Conservation (phyloP, 2,888 invertebrate genomes). For the Rhopalosiphum nymphaeae region DNA sequence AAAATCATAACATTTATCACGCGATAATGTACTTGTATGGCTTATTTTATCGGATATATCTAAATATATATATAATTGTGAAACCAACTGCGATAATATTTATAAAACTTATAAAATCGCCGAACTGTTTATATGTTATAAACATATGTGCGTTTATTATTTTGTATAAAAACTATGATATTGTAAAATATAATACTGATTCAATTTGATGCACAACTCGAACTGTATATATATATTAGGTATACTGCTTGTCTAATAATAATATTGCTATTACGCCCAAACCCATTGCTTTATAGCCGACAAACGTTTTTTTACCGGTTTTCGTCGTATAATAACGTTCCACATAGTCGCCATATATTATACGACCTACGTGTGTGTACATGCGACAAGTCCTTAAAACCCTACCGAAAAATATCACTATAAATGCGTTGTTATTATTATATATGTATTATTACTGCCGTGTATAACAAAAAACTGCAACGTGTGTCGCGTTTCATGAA, state of each 20-base stretch:
- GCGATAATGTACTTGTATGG: background rate
- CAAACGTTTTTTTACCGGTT: conserved; percentile 6
- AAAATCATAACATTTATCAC: background rate
- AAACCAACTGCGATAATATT: background rate
- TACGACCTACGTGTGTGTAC: background rate
- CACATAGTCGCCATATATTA: background rate
- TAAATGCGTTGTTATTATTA: background rate
- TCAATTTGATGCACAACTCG: background rate
- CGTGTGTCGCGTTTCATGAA: background rate
- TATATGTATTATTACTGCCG: background rate
- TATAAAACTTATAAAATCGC: background rate
- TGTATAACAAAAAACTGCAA: background rate
- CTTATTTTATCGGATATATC: background rate
- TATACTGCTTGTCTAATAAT: background rate
- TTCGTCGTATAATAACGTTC: background rate
- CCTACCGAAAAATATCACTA: background rate
- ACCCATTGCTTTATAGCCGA: background rate
- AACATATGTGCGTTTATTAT: background rate
- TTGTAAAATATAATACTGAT: background rate
- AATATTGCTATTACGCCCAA: background rate
- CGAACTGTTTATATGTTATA: background rate
- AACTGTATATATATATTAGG: background rate
- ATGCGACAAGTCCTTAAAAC: conserved; percentile 7
- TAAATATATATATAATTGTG: no score
- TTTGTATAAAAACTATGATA: background rate